Evolutionary conservation across 2,888 invertebrate species (phyloP).

Genomic region (Coenonympha arcania): DNA sequence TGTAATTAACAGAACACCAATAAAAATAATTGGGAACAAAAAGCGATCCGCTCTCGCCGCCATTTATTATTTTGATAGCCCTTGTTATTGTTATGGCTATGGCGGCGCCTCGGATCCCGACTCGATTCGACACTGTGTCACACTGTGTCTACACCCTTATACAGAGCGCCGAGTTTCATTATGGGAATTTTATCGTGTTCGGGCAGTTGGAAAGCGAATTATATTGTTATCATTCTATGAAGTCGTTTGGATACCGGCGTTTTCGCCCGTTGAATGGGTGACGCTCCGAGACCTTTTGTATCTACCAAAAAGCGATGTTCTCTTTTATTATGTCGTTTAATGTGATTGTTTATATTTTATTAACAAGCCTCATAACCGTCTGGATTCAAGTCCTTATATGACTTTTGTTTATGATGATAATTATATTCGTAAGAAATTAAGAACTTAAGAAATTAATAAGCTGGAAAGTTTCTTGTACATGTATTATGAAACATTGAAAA

Average conservation of each 20-base stretch:
- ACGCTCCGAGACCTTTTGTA: constrained; percentile 13
- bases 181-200: constrained; percentile 25
- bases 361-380: neutral
- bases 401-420: constrained; percentile 3
- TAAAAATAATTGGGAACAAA: constrained; percentile 69
- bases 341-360: constrained; percentile 14
- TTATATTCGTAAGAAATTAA: neutral
- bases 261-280: constrained; percentile 31
- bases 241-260: constrained; percentile 15
- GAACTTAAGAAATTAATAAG: neutral
- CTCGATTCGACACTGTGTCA: constrained; percentile 19
- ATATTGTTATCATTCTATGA: constrained; percentile 47
- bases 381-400: constrained; percentile 7
- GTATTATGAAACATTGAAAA: too few species aligned
- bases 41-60: constrained; percentile 55
- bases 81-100: constrained; percentile 58
- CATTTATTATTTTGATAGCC: constrained; percentile 67
- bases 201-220: constrained; percentile 31
- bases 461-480: neutral
- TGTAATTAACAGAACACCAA: constrained; percentile 67
- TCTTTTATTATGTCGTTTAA: constrained; percentile 14
- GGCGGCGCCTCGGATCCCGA: constrained; percentile 30
- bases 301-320: constrained; percentile 17
- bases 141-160: constrained; percentile 3
- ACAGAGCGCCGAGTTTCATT: neutral